These are phyloP conservation scores for Drosophila lowei DNA, from an alignment of 1,140 invertebrate genomes.

Conservation along the genomic window DNA sequence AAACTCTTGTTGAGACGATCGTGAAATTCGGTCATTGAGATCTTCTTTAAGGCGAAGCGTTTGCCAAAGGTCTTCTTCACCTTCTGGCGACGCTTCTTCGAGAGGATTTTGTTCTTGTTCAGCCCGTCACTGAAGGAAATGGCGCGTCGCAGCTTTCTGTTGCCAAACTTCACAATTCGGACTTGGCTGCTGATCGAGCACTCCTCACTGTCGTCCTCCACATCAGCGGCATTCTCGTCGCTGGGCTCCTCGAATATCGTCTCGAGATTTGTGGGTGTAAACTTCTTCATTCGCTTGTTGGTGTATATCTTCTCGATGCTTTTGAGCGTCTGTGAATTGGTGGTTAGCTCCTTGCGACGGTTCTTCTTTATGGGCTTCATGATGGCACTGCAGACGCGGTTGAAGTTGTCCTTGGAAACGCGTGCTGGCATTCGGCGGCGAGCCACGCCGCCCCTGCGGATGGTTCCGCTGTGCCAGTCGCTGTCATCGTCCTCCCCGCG, in stretches of 20 bases:
- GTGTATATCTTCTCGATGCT: slow-evolving; percentile 79
- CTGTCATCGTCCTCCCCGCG: slow-evolving; percentile 56
- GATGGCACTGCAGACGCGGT: slow-evolving; percentile 65
- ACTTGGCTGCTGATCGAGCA: slow-evolving; percentile 59
- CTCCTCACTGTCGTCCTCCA: slow-evolving; percentile 58
- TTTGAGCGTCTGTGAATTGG: slow-evolving; percentile 60
- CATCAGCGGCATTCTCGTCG: slow-evolving; percentile 66
- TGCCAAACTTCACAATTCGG: slow-evolving; percentile 66
- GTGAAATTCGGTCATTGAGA: slow-evolving; percentile 73
- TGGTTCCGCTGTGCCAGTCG: slow-evolving; percentile 36
- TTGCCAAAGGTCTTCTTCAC: slow-evolving; percentile 79
- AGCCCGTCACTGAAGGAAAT: slow-evolving; percentile 75
- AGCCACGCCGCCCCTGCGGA: slow-evolving; percentile 36
- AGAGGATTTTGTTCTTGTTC: slow-evolving; percentile 66
- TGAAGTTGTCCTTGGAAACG: slow-evolving; percentile 71
- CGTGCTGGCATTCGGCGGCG: slow-evolving; percentile 67
- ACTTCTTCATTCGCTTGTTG: slow-evolving; percentile 69
- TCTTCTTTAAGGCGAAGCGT: slow-evolving; percentile 63
- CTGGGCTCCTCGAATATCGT: slow-evolving; percentile 79
- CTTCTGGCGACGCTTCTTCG: slow-evolving; percentile 72
- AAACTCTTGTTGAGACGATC: slow-evolving; percentile 73
- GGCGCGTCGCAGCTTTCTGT: slow-evolving; percentile 58
- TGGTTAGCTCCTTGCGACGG: slow-evolving; percentile 54
- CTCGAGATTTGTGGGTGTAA: slow-evolving; percentile 70
- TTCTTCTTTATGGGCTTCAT: slow-evolving; percentile 66